A percentile compares a stretch with the other conserved stretches of the same genome.
Evolutionary conservation across 2,797 vertebrate genomes (phyloP).

Genomic region (Enteromius anoplus): DNA sequence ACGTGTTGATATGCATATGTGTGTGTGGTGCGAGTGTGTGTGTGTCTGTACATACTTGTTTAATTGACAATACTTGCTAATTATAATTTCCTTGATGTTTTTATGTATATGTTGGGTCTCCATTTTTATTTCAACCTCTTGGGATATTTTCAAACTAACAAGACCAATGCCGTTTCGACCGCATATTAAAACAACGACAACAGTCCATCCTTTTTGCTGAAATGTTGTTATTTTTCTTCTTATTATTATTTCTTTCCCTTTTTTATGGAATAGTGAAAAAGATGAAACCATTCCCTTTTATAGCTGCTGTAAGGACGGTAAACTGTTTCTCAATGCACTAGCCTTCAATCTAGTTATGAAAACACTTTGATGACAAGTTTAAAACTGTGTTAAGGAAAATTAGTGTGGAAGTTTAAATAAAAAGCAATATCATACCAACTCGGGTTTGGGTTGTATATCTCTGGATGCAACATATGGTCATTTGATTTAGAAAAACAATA

Average conservation of each 20-base stretch:
- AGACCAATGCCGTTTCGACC: conserved; percentile 72
- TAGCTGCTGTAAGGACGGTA: conserved; percentile 50
- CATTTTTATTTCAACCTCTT: conserved; percentile 53
- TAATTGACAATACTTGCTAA: conserved; percentile 67
- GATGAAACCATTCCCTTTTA: conserved; percentile 54
- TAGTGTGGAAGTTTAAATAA: conserved; percentile 59
- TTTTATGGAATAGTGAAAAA: conserved; percentile 27
- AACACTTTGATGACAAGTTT: conserved; percentile 35
- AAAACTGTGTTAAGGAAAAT: conserved; percentile 46
- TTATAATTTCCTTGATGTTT: conserved; percentile 68
- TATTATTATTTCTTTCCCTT: conserved; percentile 44
- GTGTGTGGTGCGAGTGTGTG: conserved; percentile 55
- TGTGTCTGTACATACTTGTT: conserved; percentile 51
- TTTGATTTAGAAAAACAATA: background rate
- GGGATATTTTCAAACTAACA: conserved; percentile 73
- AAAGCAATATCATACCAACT: conserved; percentile 49
- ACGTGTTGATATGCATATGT: conserved; percentile 2
- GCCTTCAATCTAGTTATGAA: conserved; percentile 45
- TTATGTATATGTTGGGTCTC: conserved; percentile 76
- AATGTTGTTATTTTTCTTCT: conserved; percentile 36
- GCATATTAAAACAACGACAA: conserved; percentile 61
- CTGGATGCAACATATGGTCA: background rate
- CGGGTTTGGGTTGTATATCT: background rate
- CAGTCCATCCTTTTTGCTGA: conserved; percentile 67
- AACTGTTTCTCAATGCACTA: conserved; percentile 43